Percentiles rank a stretch among this genome's conserved stretches.
Evolutionary conservation across 2,888 invertebrate genomes (phyloP).

Genomic region (Scrobipalpa atriplicella): DNA sequence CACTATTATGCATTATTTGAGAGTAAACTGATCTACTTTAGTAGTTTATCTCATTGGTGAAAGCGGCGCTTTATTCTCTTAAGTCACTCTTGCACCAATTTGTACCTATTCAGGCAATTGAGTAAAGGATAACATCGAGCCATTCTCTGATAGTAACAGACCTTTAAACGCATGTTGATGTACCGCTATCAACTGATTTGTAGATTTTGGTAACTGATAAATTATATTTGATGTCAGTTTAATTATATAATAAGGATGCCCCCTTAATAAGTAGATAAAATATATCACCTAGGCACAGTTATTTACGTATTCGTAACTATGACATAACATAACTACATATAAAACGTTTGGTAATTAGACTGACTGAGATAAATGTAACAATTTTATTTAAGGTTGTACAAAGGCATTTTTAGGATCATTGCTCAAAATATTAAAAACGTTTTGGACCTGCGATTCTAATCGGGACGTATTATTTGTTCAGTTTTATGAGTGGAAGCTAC

Average conservation of each 20-base stretch:
- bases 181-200: not conserved
- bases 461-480: no score
- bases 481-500: no score
- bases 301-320: no score
- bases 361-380: no score
- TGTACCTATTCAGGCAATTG: conserved; percentile 66
- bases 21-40: conserved; percentile 1
- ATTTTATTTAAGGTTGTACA: no score
- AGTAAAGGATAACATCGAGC: not conserved
- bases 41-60: conserved; percentile 1
- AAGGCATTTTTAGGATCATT: no score
- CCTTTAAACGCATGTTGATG: conserved; percentile 8
- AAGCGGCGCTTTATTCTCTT: conserved; percentile 29
- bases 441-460: no score
- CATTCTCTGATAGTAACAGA: conserved; percentile 3
- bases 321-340: no score
- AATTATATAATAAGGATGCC: not conserved
- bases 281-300: no score
- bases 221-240: not conserved
- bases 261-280: no score
- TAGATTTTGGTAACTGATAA: conserved; percentile 12
- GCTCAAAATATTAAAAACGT: no score
- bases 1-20: not conserved
- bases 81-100: conserved; percentile 45
- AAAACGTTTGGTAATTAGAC: no score